phyloP scores from a whole-genome alignment of 2,888 invertebrate species.

The Napeogenes sylphis region DNA sequence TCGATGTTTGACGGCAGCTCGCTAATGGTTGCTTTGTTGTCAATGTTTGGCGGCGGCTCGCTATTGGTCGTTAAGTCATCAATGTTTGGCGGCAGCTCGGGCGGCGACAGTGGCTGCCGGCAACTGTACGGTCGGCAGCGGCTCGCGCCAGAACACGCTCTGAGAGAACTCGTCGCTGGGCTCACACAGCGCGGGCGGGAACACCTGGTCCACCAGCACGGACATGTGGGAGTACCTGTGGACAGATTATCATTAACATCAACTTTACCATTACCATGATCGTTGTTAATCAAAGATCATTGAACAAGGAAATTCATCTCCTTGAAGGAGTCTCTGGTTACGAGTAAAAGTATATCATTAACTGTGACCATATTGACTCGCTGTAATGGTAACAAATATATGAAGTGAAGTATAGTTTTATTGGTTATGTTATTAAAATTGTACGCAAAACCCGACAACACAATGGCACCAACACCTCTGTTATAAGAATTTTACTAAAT shows the following conservation, averaged over 20 bases:
- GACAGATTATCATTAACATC: not conserved
- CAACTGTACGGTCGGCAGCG: conserved; percentile 76
- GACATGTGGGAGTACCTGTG: conserved; percentile 95
- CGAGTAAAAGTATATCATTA: not conserved
- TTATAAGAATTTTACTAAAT: not conserved
- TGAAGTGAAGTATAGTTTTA: too few species aligned
- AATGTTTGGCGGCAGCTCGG: conserved; percentile 17
- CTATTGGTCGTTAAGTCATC: conserved; percentile 10
- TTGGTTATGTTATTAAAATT: not conserved
- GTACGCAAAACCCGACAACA: not conserved
- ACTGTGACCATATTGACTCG: too few species aligned
- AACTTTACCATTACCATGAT: not conserved
- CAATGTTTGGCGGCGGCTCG: conserved; percentile 7
- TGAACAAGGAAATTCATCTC: too few species aligned
- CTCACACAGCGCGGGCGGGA: conserved; percentile 86
- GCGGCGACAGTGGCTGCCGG: conserved; percentile 38
- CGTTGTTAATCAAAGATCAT: not conserved
- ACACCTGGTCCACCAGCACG: conserved; percentile 96
- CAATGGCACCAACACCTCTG: conserved; percentile 22
- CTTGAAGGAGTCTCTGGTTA: not conserved
- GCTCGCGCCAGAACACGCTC: conserved; percentile 96
- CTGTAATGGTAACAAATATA: not conserved
- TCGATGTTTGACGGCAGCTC: too few species aligned
- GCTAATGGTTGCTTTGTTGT: conserved; percentile 1
- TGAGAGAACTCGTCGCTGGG: conserved; percentile 85